Percentiles rank a stretch among this genome's conserved stretches.
Evolutionary conservation across 2,113 vertebrate species (phyloP).

Genomic region (Tautogolabrus adspersus): DNA sequence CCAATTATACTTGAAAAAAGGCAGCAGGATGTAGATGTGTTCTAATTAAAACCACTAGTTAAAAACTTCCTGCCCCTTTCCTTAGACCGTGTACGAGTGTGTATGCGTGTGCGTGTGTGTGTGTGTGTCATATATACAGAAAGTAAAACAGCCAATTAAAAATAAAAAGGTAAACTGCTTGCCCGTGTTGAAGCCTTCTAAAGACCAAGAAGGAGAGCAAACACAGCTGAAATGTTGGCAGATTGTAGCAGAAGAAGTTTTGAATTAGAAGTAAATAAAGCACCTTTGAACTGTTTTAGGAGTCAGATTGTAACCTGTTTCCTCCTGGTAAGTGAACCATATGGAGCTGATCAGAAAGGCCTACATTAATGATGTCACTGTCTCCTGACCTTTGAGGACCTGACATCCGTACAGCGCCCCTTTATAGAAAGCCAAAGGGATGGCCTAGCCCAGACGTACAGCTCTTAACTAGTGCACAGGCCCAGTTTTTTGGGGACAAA

Average conservation of each 20-base stretch:
- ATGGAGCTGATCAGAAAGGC: conserved; percentile 73
- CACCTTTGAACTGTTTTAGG: background rate
- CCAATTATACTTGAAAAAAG: conserved; percentile 94
- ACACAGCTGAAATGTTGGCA: background rate
- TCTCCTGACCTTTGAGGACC: conserved; percentile 70
- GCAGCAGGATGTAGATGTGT: conserved; percentile 97
- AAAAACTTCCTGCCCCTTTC: conserved; percentile 98
- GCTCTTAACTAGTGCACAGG: conserved; percentile 17
- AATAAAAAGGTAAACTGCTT: background rate
- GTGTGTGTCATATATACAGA: conserved; percentile 6
- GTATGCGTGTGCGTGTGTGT: background rate
- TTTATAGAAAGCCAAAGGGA: conserved; percentile 70
- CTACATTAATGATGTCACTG: conserved; percentile 78
- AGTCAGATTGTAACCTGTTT: conserved; percentile 12
- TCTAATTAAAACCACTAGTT: conserved; percentile 99
- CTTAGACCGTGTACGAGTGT: conserved; percentile 80
- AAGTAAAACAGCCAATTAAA: background rate
- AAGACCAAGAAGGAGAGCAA: background rate
- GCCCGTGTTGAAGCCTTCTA: no score
- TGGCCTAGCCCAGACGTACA: conserved; percentile 30
- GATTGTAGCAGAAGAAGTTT: background rate
- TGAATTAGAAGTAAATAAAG: background rate
- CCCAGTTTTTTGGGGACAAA: background rate
- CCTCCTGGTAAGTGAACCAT: conserved; percentile 48
- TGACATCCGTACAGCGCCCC: conserved; percentile 59